Percentiles rank a stretch among this genome's conserved stretches.
These are phyloP conservation scores for Gymnodraco acuticeps DNA, from an alignment of 2,797 vertebrate genomes.

Conservation along the genomic window DNA sequence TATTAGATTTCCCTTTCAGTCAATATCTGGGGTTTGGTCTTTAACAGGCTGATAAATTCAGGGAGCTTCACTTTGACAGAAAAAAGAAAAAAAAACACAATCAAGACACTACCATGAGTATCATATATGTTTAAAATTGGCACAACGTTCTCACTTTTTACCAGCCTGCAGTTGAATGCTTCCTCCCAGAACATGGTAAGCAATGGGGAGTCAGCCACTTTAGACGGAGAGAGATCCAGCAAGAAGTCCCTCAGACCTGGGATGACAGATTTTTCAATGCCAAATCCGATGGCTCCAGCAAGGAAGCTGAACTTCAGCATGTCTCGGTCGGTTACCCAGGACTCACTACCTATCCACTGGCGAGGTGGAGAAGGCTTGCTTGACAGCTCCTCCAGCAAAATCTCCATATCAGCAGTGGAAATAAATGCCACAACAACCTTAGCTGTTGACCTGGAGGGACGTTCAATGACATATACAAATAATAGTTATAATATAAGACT, in stretches of 20 bases:
- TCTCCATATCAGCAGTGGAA: slow-evolving; percentile 63
- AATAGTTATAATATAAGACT: no score
- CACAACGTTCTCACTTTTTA: slow-evolving; percentile 30
- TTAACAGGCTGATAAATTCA: no score
- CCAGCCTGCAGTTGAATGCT: slow-evolving; percentile 68
- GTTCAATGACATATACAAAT: no score
- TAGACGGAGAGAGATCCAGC: slow-evolving; percentile 56
- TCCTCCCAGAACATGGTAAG: slow-evolving; percentile 77
- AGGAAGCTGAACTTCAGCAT: slow-evolving; percentile 61
- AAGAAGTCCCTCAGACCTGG: slow-evolving; percentile 77
- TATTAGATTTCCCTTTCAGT: no score
- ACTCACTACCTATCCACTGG: slow-evolving; percentile 80
- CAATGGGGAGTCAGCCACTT: slow-evolving; percentile 54
- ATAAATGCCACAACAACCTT: slow-evolving; percentile 75
- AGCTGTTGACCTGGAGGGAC: slow-evolving; percentile 66
- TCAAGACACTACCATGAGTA: no score
- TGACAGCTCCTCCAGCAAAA: slow-evolving; percentile 71
- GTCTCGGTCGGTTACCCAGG: slow-evolving; percentile 74
- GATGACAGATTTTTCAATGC: slow-evolving; percentile 72
- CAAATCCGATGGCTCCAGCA: slow-evolving; percentile 78
- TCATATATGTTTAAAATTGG: no score
- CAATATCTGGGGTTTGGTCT: no score
- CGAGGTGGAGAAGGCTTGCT: slow-evolving; percentile 56
- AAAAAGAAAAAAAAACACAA: no score
- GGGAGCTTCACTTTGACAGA: no score